Conservation (phyloP, 2,797 vertebrate species). For the Chaetophractus vellerosus region DNA sequence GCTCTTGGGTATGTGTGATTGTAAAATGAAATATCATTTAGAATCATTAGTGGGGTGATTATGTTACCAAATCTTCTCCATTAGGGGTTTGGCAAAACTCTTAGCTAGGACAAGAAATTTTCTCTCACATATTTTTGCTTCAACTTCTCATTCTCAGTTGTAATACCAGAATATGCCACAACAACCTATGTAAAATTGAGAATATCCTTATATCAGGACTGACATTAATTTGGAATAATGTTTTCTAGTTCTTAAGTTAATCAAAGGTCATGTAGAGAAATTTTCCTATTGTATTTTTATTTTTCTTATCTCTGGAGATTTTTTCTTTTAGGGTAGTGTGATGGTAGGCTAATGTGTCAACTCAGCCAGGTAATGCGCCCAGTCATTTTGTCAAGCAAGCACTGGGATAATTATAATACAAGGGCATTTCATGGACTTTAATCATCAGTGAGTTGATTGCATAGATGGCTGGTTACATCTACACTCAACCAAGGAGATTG, state of each 20-base stretch:
- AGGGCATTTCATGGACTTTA: too few relatives aligned
- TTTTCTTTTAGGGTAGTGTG: not conserved
- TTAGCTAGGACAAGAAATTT: not conserved
- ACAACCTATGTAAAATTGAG: not conserved
- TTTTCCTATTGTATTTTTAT: not conserved
- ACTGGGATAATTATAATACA: too few relatives aligned
- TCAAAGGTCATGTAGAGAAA: not conserved
- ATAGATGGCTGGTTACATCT: too few relatives aligned
- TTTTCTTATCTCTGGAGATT: not conserved
- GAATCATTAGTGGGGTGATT: not conserved
- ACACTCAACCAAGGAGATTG: too few relatives aligned
- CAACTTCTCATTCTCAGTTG: not conserved
- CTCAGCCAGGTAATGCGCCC: too few relatives aligned
- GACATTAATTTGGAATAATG: rapidly evolving
- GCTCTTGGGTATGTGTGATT: not conserved
- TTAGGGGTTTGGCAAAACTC: not conserved
- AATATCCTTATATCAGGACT: not conserved
- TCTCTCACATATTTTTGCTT: rapidly evolving
- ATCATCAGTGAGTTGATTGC: too few relatives aligned
- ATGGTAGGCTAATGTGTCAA: too few relatives aligned
- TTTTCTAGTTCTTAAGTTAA: not conserved
- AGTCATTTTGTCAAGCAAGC: too few relatives aligned
- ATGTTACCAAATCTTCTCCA: not conserved
- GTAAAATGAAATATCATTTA: not conserved
- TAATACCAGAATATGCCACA: not conserved